Evolutionary conservation across 2,113 vertebrate species (phyloP), one percentile per base, ranked within the genome.

Genomic region (Ornithorhynchus anatinus): DNA sequence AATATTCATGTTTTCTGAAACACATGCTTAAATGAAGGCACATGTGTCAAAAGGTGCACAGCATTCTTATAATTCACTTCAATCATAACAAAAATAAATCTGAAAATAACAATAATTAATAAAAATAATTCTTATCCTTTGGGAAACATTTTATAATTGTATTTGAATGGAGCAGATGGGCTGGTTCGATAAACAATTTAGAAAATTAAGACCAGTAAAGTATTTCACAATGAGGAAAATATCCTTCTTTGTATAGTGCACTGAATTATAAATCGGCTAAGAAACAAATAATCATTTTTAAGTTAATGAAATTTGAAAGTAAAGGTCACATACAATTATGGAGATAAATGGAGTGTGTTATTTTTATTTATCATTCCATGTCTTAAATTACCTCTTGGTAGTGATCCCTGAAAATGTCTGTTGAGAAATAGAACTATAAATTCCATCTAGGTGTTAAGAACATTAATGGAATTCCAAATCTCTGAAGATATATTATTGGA

Each of bases 341-440:
- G 15, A 72, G 59, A 77, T 56, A 48, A 68, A 72, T 48, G 32
- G 16, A 17, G 7, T 33, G 69, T 69, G 48, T 53, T 87, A 67
- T 77, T 89, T 85, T 89, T 88, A 72, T 84, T 82, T 83, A 78
- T 72, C 12, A 38, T 74, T 69, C 20, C 32, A 48, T 75, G 22
- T 84, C 69, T 86, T 31, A 80, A 75, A 67, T 66, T 43, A 73
- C 56, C 63, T 59, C 39, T 57, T 59, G 56, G 32, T 79, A 84
- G 85, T 56, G 16, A 63, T 78, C 57, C 23, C 64, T 76, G 58
- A 40, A 79, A 84, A 83, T 66, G 61, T 52, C 60, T 77, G 38
- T 70, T 86, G 8, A 62, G 56, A 87, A 88, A 81, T 43, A 40
- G 62, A 83, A 71, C 39, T 78, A 61, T 58, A 12, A 78, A 61